Evolutionary conservation across 2,797 vertebrate species (phyloP).

Genomic region (Salarias fasciatus): DNA sequence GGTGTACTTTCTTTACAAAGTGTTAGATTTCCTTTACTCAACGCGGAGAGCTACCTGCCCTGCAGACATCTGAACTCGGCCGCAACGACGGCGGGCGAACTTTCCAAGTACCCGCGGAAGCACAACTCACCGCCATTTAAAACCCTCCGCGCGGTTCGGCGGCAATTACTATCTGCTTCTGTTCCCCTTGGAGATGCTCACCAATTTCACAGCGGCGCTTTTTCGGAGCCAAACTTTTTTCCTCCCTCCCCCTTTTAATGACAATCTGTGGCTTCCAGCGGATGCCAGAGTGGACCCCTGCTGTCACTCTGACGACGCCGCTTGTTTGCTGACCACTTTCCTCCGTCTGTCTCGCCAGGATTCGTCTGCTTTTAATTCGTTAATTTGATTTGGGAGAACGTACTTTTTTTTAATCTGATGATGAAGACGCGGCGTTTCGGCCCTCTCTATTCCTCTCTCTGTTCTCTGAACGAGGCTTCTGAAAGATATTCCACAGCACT

Average conservation of each 20-base stretch:
- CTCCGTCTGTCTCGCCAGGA: neutral
- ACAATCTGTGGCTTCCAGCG: slow-evolving; percentile 37
- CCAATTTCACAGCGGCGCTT: slow-evolving; percentile 45
- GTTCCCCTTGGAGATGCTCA: slow-evolving; percentile 30
- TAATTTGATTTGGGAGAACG: slow-evolving; percentile 32
- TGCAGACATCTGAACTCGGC: too few species aligned
- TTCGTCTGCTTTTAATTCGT: slow-evolving; percentile 32
- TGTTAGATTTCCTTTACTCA: too few species aligned
- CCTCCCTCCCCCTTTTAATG: slow-evolving; percentile 30
- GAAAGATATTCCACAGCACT: slow-evolving; percentile 13
- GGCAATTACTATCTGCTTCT: slow-evolving; percentile 47
- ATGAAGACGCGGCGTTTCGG: slow-evolving; percentile 18
- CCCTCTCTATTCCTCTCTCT: slow-evolving; percentile 32
- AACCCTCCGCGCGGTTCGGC: slow-evolving; percentile 13
- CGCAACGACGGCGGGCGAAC: too few species aligned
- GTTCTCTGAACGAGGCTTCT: slow-evolving; percentile 46
- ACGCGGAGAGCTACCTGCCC: too few species aligned
- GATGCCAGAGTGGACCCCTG: slow-evolving; percentile 44
- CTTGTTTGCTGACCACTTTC: slow-evolving; percentile 23
- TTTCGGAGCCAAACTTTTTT: slow-evolving; percentile 46
- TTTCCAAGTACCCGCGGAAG: slow-evolving; percentile 16
- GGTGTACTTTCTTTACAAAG: too few species aligned
- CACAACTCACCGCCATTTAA: slow-evolving; percentile 3
- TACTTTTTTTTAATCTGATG: slow-evolving; percentile 32
- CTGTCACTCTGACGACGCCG: slow-evolving; percentile 14